Evolutionary conservation across 2,797 vertebrate species (phyloP).

Genomic region (Natrix natrix): DNA sequence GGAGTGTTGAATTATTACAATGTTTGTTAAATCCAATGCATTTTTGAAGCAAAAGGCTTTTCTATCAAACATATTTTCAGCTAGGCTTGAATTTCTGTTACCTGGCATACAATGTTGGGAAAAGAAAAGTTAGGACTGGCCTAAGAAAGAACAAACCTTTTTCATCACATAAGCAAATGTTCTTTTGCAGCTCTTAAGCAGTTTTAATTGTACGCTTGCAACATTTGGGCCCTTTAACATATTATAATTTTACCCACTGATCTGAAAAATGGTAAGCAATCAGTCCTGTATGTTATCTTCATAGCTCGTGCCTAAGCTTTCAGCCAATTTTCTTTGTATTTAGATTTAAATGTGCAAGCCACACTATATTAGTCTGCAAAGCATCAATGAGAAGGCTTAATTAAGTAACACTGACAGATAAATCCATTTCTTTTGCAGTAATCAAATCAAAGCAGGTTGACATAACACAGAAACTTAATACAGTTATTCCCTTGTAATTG

Average conservation of each 20-base stretch:
- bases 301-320: slow-evolving; percentile 62
- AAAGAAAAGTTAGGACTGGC: neutral
- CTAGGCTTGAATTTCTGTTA: neutral
- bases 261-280: slow-evolving; percentile 29
- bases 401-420: slow-evolving; percentile 95
- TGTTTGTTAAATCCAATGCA: neutral
- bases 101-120: neutral
- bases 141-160: neutral
- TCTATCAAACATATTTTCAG: neutral
- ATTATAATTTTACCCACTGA: slow-evolving; percentile 22
- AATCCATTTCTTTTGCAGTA: slow-evolving; percentile 90
- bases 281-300: slow-evolving; percentile 49
- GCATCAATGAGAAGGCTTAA: slow-evolving; percentile 88
- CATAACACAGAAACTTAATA: slow-evolving; percentile 91
- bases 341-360: slow-evolving; percentile 73
- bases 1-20: neutral
- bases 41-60: neutral
- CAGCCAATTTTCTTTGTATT: slow-evolving; percentile 67
- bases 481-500: slow-evolving; percentile 82
- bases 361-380: slow-evolving; percentile 75
- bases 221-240: slow-evolving; percentile 25
- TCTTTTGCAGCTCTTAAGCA: neutral
- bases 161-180: slow-evolving; percentile 7
- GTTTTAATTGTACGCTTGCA: neutral
- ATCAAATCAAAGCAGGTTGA: slow-evolving; percentile 94